Evolutionary conservation across 2,113 vertebrate genomes (phyloP).

Genomic region (Tursiops truncatus): DNA sequence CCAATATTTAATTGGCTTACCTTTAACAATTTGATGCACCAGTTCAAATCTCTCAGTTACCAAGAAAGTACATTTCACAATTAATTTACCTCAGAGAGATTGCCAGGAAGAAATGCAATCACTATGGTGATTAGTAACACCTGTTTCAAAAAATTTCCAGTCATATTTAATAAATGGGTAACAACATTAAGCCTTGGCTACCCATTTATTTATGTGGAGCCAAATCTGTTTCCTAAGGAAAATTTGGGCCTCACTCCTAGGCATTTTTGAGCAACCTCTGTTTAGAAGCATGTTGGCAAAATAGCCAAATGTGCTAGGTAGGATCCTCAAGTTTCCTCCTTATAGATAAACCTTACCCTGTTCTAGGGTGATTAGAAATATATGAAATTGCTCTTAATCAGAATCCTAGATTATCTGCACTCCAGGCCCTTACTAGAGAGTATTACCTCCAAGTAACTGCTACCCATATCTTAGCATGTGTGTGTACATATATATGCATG

Average conservation of each 20-base stretch:
- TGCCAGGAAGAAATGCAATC: not conserved
- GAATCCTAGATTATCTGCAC: not conserved
- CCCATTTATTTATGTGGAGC: not conserved
- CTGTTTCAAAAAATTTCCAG: conserved; percentile 11
- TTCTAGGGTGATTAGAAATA: not conserved
- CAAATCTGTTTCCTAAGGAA: not conserved
- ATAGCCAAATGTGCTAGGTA: not conserved
- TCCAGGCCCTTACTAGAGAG: not conserved
- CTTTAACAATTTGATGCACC: not conserved
- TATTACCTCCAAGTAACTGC: not conserved
- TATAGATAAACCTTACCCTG: not conserved
- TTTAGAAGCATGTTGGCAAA: not conserved
- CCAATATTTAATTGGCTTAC: conserved; percentile 14
- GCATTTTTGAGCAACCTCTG: not conserved
- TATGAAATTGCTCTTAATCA: not conserved
- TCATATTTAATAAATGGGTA: not conserved
- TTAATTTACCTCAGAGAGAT: conserved; percentile 33
- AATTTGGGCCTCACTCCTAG: not conserved
- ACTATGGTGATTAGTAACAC: not conserved
- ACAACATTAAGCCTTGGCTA: not conserved
- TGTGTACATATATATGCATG: not conserved
- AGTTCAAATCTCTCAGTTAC: conserved; percentile 16
- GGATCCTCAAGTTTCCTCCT: not conserved
- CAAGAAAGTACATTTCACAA: conserved; percentile 35
- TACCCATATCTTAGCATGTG: not conserved